Conservation (phyloP, 2,113 vertebrate genomes). For the Haemorhous mexicanus region DNA sequence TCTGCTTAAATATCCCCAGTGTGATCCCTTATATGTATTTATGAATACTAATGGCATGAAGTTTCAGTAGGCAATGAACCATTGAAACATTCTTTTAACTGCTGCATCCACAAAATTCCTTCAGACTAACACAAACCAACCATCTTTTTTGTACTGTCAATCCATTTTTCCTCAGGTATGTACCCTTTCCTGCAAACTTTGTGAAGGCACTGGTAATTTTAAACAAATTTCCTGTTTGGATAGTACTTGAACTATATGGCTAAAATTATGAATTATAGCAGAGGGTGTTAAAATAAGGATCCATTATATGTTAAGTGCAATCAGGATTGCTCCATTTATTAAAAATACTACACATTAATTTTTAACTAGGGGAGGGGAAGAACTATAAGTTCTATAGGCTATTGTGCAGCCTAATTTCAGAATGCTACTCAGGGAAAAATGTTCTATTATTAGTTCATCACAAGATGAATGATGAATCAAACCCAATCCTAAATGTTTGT, state of each 20-base stretch:
- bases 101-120: background rate
- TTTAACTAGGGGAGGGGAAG: background rate
- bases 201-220: background rate
- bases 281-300: background rate
- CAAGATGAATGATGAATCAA: conserved; percentile 57
- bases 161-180: background rate
- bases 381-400: background rate
- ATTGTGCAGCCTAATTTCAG: conserved; percentile 36
- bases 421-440: background rate
- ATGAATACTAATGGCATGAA: background rate
- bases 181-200: background rate
- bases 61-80: background rate
- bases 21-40: background rate
- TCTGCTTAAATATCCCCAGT: background rate
- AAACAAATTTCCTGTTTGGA: background rate
- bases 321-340: background rate
- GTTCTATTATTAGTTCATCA: conserved; percentile 57
- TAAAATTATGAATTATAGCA: background rate
- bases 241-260: background rate
- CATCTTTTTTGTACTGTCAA: background rate
- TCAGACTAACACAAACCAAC: background rate
- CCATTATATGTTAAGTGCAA: background rate
- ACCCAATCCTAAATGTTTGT: conserved; percentile 22
- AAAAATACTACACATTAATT: background rate
- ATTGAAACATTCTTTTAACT: background rate